These are phyloP conservation scores for Incurvaria masculella DNA, from an alignment of 2,888 invertebrate genomes.

Conservation along the genomic window DNA sequence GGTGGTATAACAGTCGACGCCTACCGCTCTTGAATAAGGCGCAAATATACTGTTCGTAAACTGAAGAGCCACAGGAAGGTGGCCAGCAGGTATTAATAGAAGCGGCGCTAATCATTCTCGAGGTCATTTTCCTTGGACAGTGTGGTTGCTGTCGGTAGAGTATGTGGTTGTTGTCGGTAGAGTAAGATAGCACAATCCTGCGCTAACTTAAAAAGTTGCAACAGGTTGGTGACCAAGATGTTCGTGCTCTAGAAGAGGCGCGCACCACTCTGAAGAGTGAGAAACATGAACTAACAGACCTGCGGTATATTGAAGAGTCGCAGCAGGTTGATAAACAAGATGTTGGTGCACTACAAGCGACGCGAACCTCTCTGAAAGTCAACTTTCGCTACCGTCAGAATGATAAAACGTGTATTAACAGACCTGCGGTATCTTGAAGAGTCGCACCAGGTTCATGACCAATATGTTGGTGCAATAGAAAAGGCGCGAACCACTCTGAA, in stretches of 20 bases:
- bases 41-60: conserved; percentile 7
- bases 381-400: not conserved
- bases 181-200: conserved; percentile 33
- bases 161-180: conserved; percentile 5
- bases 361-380: not conserved
- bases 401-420: not conserved
- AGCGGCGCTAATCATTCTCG: not conserved
- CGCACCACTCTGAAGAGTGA: conserved; percentile 36
- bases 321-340: not conserved
- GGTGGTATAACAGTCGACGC: conserved; percentile 3
- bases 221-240: conserved; percentile 84
- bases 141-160: conserved; percentile 1
- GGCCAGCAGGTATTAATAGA: conserved; percentile 2
- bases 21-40: conserved; percentile 9
- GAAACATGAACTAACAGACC: not conserved
- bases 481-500: conserved; percentile 3
- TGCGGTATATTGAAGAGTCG: not conserved
- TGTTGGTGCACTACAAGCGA: not conserved
- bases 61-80: conserved; percentile 2
- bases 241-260: conserved; percentile 80
- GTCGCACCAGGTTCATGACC: conserved; percentile 69
- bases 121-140: not conserved
- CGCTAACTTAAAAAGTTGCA: conserved; percentile 90
- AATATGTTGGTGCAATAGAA: conserved; percentile 88
- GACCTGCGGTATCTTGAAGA: conserved; percentile 76